Base-by-base conservation (phyloP, 2,888 invertebrate species). In the Platynereis dumerilii region DNA sequence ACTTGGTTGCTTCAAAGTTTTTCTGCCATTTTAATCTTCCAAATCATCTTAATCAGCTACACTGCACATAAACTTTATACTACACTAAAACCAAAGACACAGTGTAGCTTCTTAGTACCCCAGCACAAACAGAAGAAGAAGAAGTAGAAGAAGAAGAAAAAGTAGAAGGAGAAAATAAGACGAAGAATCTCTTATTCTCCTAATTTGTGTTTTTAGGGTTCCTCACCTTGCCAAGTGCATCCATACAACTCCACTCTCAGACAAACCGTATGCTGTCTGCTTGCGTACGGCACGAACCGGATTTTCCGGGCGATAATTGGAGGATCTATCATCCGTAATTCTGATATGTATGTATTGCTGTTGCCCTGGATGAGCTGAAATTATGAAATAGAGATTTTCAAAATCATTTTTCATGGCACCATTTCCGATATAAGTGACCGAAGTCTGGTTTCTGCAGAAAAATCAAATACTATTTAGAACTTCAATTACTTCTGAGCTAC, bases 181-280 rank as follows among this genome's bases (percentile, higher is more conserved):
- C n/a, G n/a, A n/a, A n/a, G n/a, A n/a, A n/a, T n/a, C n/a, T n/a
- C n/a, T n/a, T n/a, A n/a, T n/a, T n/a, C n/a, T n/a, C n/a, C n/a
- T n/a, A n/a, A n/a, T n/a, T n/a, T n/a, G n/a, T n/a, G n/a, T n/a
- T n/a, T n/a, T n/a, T n/a, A n/a, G n/a, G n/a, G n/a, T n/a, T 3
- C 10, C 59, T 39, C 24, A 69, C 69, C 69, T 67, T 89, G 90
- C 91, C 92, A 93, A 54, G 87, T 87, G 82, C 94, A 95, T 27
- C 95, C 95, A 83, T 93, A 94, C 28, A 95, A 83, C 82, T 95
- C 95, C 39, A 94, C 91, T 68, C 94, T 86, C 91, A 95, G 91
- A 86, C 95, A 95, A 59, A 94, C 92, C 0, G 94, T 94, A 3
- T 94, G 88, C 2, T 89, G 88, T 79, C 92, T 91, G 70, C 89